These are phyloP conservation scores for Drymonia ruficornis DNA, from an alignment of 2,888 invertebrate genomes.

Conservation along the genomic window DNA sequence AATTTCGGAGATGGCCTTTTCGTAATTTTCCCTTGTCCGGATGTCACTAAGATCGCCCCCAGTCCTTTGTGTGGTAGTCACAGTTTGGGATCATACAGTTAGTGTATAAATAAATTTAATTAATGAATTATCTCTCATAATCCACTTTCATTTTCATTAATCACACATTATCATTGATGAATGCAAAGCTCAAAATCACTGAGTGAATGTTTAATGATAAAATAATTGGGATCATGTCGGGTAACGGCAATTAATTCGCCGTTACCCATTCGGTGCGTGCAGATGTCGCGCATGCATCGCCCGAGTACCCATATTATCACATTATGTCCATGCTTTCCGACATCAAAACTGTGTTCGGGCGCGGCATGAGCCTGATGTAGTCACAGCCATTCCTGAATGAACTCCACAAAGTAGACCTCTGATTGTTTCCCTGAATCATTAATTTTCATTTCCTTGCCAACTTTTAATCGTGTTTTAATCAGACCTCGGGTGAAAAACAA, in stretches of 20 bases:
- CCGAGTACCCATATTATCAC: too few relatives aligned
- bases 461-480: constrained; percentile 6
- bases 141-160: constrained; percentile 14
- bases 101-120: too few relatives aligned
- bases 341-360: too few relatives aligned
- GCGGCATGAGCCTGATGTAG: too few relatives aligned
- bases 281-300: too few relatives aligned
- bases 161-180: constrained; percentile 18
- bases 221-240: constrained; percentile 52
- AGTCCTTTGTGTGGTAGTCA: too few relatives aligned
- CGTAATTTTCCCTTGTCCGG: too few relatives aligned
- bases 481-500: constrained; percentile 22
- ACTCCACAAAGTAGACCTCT: constrained; percentile 18
- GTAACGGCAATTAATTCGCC: constrained; percentile 38
- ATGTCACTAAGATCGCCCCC: too few relatives aligned
- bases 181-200: constrained; percentile 49
- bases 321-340: too few relatives aligned
- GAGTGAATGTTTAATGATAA: constrained; percentile 56
- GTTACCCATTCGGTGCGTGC: constrained; percentile 18
- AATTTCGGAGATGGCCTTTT: too few relatives aligned
- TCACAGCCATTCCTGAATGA: too few relatives aligned
- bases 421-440: constrained; percentile 35
- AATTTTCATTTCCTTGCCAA: constrained; percentile 26
- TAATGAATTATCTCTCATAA: background rate
- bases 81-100: too few relatives aligned